Conservation (phyloP, 1,140 invertebrate genomes). For the Potamilus streckersoni region DNA sequence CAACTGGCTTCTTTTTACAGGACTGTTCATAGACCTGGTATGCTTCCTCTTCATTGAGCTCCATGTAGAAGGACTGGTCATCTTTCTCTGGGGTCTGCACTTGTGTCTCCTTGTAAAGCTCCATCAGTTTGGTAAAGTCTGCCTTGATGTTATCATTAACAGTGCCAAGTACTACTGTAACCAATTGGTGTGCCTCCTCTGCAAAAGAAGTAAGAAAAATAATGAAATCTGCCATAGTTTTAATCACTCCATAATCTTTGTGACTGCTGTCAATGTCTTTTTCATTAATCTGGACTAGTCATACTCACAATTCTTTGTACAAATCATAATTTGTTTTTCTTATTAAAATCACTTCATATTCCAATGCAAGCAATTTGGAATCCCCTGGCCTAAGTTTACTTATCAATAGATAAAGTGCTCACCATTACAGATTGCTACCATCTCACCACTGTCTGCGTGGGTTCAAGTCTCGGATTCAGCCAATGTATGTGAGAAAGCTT, state of each 20-base stretch:
- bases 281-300: not conserved
- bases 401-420: too few species aligned
- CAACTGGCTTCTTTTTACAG: conserved; percentile 3
- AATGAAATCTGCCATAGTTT: conserved; percentile 6
- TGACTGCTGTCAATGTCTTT: conserved; percentile 7
- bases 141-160: conserved; percentile 76
- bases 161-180: conserved; percentile 81
- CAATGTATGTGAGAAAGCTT: too few species aligned
- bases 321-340: conserved; percentile 8
- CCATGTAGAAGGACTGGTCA: conserved; percentile 73
- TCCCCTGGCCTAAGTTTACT: not conserved
- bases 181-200: conserved; percentile 79
- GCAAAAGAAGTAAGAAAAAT: conserved; percentile 31
- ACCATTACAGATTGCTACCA: too few species aligned
- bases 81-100: conserved; percentile 7
- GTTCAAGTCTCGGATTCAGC: too few species aligned
- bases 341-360: conserved; percentile 10
- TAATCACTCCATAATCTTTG: not conserved
- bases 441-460: too few species aligned
- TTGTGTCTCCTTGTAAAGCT: conserved; percentile 36
- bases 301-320: not conserved
- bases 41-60: conserved; percentile 80
- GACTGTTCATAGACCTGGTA: conserved; percentile 84
- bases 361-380: not conserved
- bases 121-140: conserved; percentile 77